phyloP scores from a whole-genome alignment of 2,888 invertebrate genomes.

The Diplazon laetatorius region DNA sequence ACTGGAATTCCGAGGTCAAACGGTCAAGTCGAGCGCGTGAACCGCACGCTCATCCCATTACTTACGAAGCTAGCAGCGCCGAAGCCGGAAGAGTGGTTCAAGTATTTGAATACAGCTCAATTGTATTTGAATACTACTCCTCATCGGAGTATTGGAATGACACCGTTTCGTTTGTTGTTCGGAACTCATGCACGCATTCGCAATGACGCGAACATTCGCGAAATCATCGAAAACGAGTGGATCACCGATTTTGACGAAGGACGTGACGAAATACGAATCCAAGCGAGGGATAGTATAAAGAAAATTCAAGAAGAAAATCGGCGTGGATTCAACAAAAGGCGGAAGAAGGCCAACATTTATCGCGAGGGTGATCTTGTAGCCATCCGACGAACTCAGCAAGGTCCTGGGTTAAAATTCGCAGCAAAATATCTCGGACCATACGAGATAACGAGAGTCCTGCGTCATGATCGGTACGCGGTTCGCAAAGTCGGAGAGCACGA shows the following conservation, averaged over 20 bases:
- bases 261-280: conserved; percentile 54
- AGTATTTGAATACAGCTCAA: not conserved
- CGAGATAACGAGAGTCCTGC: conserved; percentile 63
- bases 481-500: not conserved
- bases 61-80: not conserved
- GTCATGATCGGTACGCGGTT: conserved; percentile 72
- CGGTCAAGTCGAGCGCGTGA: conserved; percentile 77
- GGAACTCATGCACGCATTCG: not conserved
- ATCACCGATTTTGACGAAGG: conserved; percentile 56
- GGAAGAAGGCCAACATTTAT: conserved; percentile 53
- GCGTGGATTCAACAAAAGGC: conserved; percentile 56
- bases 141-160: not conserved
- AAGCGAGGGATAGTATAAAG: conserved; percentile 59
- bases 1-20: conserved; percentile 77
- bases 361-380: conserved; percentile 58
- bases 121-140: not conserved
- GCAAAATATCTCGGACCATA: conserved; percentile 64
- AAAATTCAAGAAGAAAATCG: conserved; percentile 57
- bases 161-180: not conserved
- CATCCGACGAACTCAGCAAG: conserved; percentile 62
- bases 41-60: conserved; percentile 70
- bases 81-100: not conserved
- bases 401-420: conserved; percentile 59
- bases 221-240: conserved; percentile 65
- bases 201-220: conserved; percentile 60